Evolutionary conservation across 2,888 invertebrate species (phyloP), one percentile per base, ranked within the genome.

Genomic region (Erebia epiphron): DNA sequence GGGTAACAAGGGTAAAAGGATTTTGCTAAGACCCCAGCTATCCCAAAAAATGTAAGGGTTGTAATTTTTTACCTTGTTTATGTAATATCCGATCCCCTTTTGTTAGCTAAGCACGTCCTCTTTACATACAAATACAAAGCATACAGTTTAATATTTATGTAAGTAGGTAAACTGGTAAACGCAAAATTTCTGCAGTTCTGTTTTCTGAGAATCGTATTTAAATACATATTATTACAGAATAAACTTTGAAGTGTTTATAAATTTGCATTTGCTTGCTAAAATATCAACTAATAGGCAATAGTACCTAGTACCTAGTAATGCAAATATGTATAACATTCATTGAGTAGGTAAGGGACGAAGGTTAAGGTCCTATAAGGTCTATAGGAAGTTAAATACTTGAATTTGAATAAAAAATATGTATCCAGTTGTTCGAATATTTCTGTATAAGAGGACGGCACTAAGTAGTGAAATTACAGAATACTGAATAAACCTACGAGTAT

Each of bases 161-260:
- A n/a, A 1, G 10, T 54, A 62, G 2, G 14, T 49, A 62, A 49
- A 35, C 16, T 10, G 16, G 8, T 54, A 54, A 54, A 26, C 13
- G 57, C 35, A n/a, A 50, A 63, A 50, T 63, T 50, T 10, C 10
- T 43, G 35, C 54, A 56, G 18, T 18, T 21, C 18, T 18, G 56
- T 66, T 66, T 66, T 57, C 56, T 56, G n/a, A 56, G 66, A 66
- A 66, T n/a, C 56, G 18, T 56, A 57, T 57, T 57, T 56, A 46
- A 66, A 66, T 66, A 66, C 21, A 3, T 21, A 35, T 35, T 35
- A 35, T 35, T 35, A 10, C 14, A 57, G 21, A 18, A n/a, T 56
- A 56, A 66, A 66, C 46, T 13, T 43, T 66, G 18, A n/a, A 56
- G 46, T 66, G 57, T 66, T 54, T 66, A 43, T 21, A 64, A 64